Evolutionary conservation across 2,888 invertebrate genomes (phyloP).

Genomic region (Sesia apiformis): DNA sequence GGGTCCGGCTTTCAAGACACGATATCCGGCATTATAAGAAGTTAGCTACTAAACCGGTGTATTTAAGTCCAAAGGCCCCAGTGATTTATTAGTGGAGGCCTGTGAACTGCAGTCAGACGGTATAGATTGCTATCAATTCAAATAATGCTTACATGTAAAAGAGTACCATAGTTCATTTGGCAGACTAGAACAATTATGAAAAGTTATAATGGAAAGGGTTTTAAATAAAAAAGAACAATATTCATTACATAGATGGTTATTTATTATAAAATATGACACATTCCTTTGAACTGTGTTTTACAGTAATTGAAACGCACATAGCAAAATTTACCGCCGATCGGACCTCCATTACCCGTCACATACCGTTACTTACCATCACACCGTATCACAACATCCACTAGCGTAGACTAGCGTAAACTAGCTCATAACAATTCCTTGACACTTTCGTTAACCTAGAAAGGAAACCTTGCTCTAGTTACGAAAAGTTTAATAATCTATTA

Average conservation of each 20-base stretch:
- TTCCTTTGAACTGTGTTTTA: constrained; percentile 71
- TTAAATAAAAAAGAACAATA: constrained; percentile 23
- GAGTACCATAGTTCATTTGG: no score
- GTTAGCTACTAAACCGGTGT: no score
- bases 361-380: not conserved
- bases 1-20: no score
- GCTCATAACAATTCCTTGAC: not conserved
- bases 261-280: constrained; percentile 76
- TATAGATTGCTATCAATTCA: no score
- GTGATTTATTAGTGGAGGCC: no score
- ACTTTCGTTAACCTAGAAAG: not conserved
- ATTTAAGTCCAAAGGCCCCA: no score
- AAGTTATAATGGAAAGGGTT: not conserved
- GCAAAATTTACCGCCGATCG: constrained; percentile 42
- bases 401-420: not conserved
- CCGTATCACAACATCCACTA: not conserved
- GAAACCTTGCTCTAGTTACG: not conserved
- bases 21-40: no score
- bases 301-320: constrained; percentile 68
- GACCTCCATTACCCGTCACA: not conserved
- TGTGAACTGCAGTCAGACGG: no score
- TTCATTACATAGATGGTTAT: constrained; percentile 71
- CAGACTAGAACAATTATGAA: no score
- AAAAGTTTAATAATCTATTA: not conserved
- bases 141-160: no score